Evolutionary conservation across 2,888 invertebrate genomes (phyloP).

Genomic region (Lasioglossum pauxillum): DNA sequence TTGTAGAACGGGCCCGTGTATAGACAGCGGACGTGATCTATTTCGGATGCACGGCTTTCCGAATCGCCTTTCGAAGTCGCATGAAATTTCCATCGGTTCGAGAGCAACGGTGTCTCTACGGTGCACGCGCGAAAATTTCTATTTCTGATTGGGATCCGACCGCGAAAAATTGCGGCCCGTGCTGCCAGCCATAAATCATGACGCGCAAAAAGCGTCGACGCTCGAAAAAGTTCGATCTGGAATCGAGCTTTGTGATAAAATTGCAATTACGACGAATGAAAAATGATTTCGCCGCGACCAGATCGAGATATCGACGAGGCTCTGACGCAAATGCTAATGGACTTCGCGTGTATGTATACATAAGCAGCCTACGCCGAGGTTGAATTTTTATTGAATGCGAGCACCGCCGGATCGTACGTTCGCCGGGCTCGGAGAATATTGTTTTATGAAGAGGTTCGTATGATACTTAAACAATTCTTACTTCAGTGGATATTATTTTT

Average conservation of each 20-base stretch:
- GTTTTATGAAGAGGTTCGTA: not conserved
- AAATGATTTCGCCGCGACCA: constrained; percentile 36
- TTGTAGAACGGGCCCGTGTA: constrained; percentile 32
- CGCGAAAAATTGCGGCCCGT: not conserved
- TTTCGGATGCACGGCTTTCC: constrained; percentile 15
- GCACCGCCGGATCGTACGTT: not conserved
- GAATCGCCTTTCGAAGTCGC: not conserved
- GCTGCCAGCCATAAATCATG: constrained; percentile 8
- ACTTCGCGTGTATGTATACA: constrained; percentile 7
- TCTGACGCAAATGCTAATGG: constrained; percentile 38
- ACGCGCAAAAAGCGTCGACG: constrained; percentile 19
- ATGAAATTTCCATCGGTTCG: not conserved
- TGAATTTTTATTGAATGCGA: not conserved
- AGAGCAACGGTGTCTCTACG: not conserved
- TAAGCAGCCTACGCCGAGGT: not conserved
- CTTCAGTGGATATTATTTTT: not conserved
- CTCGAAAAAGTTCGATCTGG: constrained; percentile 18
- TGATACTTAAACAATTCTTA: not conserved
- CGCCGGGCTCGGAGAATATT: not conserved
- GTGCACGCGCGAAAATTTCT: not conserved
- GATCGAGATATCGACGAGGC: not conserved
- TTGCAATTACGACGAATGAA: constrained; percentile 46
- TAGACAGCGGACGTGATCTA: constrained; percentile 22
- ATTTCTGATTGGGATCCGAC: not conserved
- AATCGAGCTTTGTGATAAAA: constrained; percentile 40